Conservation (phyloP, 2,888 invertebrate genomes). For the Liopterus haemorrhoidalis region DNA sequence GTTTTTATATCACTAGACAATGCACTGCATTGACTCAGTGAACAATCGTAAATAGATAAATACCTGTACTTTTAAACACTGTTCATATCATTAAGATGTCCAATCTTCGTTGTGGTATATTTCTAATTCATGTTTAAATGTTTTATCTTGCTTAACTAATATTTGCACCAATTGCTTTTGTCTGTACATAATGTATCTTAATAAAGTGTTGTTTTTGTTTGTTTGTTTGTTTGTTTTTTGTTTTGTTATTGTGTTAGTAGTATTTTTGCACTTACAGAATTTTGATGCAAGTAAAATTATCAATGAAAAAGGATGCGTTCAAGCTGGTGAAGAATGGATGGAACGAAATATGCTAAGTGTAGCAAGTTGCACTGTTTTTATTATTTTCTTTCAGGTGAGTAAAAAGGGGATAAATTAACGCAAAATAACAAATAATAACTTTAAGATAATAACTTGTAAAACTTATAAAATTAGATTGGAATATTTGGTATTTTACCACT, state of each 20-base stretch:
- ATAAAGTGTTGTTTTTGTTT: conserved; percentile 15
- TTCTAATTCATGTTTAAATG: conserved; percentile 2
- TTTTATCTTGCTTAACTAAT: background rate
- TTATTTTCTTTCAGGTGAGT: conserved; percentile 91
- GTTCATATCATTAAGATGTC: too few species aligned
- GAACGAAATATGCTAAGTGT: conserved; percentile 90
- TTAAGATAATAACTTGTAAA: too few species aligned
- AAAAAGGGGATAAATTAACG: too few species aligned
- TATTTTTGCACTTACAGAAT: conserved; percentile 53
- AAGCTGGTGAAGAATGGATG: conserved; percentile 91
- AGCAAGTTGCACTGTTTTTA: conserved; percentile 79
- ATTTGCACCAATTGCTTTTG: background rate
- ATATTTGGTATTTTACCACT: too few species aligned
- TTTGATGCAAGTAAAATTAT: conserved; percentile 76
- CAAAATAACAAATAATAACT: too few species aligned
- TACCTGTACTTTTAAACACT: too few species aligned
- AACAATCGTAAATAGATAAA: too few species aligned
- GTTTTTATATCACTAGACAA: too few species aligned
- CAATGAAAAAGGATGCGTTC: conserved; percentile 91
- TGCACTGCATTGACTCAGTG: too few species aligned
- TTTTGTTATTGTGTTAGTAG: conserved; percentile 20
- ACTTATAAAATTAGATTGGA: too few species aligned
- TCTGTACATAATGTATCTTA: background rate
- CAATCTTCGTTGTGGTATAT: too few species aligned
- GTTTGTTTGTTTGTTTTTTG: conserved; percentile 10